Conservation (phyloP, 2,888 invertebrate genomes). For the Perizoma affinitatum region DNA sequence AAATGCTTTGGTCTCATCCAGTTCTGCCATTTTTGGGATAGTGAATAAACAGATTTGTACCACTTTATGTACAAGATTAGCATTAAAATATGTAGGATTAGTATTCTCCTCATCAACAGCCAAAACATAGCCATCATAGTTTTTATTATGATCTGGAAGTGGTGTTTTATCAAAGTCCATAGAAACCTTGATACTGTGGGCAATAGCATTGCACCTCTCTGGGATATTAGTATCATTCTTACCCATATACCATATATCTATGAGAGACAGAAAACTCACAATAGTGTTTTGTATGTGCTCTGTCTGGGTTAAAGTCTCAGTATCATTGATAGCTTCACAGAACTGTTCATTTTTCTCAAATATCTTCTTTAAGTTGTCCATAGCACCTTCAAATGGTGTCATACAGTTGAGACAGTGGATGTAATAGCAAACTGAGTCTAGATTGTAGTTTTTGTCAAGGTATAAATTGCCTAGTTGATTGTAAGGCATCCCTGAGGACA, state of each 20-base stretch:
- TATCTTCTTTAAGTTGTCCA: conserved; percentile 91
- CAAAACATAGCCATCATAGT: conserved; percentile 77
- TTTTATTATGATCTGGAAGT: conserved; percentile 80
- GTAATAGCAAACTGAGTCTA: conserved; percentile 96
- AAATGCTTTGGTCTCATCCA: conserved; percentile 91
- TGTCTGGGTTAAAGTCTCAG: conserved; percentile 69
- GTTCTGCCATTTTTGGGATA: conserved; percentile 89
- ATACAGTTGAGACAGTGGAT: conserved; percentile 91
- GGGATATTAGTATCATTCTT: conserved; percentile 87
- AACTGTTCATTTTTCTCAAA: conserved; percentile 88
- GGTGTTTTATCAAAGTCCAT: conserved; percentile 82
- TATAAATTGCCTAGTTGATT: conserved; percentile 97
- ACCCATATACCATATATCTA: conserved; percentile 86
- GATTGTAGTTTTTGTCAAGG: conserved; percentile 90
- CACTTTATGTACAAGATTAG: conserved; percentile 92
- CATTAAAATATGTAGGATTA: conserved; percentile 84
- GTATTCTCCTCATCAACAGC: conserved; percentile 76
- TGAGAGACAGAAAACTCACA: conserved; percentile 82
- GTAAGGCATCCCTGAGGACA: conserved; percentile 94
- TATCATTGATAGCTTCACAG: conserved; percentile 79
- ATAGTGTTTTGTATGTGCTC: conserved; percentile 79
- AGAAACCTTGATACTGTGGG: conserved; percentile 89
- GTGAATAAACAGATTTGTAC: conserved; percentile 92
- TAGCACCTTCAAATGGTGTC: conserved; percentile 94
- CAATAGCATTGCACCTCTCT: conserved; percentile 87